phyloP scores from a whole-genome alignment of 2,888 invertebrate species.

The Meliscaeva auricollis region DNA sequence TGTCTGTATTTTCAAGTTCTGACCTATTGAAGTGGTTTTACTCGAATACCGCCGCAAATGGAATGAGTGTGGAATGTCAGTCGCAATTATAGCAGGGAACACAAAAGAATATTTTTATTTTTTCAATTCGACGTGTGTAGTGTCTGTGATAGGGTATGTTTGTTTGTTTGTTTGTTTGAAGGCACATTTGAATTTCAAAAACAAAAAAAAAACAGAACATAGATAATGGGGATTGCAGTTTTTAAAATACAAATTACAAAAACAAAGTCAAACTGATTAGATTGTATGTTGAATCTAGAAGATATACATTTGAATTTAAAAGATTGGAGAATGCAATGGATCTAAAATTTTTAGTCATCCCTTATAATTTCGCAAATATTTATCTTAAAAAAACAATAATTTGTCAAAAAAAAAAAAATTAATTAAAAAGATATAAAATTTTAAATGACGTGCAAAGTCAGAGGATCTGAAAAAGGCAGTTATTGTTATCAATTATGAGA shows the following conservation, averaged over 20 bases:
- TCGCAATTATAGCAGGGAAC: not conserved
- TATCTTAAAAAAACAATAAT: no score
- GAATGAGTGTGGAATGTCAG: conserved; percentile 46
- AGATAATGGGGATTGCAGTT: not conserved
- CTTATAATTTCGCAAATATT: no score
- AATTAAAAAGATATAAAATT: no score
- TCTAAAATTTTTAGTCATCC: not conserved
- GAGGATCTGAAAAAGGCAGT: no score
- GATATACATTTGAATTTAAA: not conserved
- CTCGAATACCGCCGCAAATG: conserved; percentile 32
- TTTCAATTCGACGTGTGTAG: not conserved
- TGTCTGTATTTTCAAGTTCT: conserved; percentile 34
- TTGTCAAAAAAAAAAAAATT: no score
- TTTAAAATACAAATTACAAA: not conserved
- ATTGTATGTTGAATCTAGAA: not conserved
- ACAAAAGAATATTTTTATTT: conserved; percentile 34
- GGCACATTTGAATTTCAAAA: no score
- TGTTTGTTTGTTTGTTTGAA: not conserved
- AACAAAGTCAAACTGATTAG: not conserved
- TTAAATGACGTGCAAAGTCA: no score
- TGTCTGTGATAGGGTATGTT: conserved; percentile 10
- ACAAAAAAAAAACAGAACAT: not conserved
- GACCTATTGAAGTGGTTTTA: conserved; percentile 44
- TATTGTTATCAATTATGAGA: no score
- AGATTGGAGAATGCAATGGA: not conserved